Conservation (phyloP, 2,113 vertebrate species). For the Neotragus moschatus region DNA sequence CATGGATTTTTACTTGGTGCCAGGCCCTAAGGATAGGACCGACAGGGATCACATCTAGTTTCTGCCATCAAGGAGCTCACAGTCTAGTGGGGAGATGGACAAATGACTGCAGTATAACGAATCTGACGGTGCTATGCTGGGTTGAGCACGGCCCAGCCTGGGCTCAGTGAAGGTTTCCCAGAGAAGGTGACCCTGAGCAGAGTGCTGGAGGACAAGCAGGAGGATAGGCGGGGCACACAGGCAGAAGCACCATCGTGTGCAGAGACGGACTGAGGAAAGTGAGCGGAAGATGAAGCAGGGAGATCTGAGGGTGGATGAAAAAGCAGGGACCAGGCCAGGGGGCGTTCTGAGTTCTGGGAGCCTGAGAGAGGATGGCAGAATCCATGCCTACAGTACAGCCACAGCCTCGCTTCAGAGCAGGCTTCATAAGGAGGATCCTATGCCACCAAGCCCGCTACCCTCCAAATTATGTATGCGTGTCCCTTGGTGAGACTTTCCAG, state of each 20-base stretch:
- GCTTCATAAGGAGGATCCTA: not conserved
- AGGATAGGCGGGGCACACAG: not conserved
- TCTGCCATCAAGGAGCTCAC: not conserved
- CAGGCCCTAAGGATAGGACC: not conserved
- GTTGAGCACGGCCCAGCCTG: not conserved
- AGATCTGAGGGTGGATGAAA: not conserved
- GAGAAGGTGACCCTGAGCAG: not conserved
- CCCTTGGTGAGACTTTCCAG: not conserved
- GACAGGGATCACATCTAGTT: not conserved
- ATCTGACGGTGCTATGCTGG: not conserved
- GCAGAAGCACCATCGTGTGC: not conserved
- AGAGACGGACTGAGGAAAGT: not conserved
- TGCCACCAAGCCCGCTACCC: not conserved
- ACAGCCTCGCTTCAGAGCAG: not conserved
- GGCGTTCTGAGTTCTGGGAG: not conserved
- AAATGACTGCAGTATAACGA: not conserved
- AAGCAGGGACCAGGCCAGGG: not conserved
- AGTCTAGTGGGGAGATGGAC: not conserved
- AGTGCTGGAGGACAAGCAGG: not conserved
- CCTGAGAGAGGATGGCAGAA: not conserved
- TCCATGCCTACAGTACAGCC: not conserved
- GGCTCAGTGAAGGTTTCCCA: not conserved
- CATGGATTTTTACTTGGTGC: not conserved
- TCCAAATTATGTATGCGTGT: not conserved
- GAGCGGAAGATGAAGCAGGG: not conserved